Conservation (phyloP, 2,888 invertebrate genomes). For the Elmis aenea region DNA sequence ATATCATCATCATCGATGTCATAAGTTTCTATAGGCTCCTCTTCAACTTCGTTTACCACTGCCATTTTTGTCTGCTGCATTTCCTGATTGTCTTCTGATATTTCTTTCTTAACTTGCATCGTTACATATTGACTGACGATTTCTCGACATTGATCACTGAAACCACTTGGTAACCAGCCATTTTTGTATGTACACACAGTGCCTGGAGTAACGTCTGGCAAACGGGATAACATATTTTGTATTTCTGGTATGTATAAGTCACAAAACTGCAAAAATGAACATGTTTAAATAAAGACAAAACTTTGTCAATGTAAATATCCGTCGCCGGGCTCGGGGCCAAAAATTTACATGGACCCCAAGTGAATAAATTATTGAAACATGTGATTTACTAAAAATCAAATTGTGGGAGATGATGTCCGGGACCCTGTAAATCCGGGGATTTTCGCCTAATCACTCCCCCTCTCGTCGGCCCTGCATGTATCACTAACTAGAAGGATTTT, state of each 20-base stretch:
- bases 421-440: no score
- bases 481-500: no score
- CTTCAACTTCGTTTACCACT: constrained; percentile 14
- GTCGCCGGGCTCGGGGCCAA: no score
- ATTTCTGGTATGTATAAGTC: constrained; percentile 77
- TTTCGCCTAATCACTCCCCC: no score
- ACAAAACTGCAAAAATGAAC: constrained; percentile 62
- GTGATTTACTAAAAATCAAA: no score
- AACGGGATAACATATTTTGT: constrained; percentile 65
- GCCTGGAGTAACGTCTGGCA: constrained; percentile 56
- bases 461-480: no score
- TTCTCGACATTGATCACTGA: constrained; percentile 66
- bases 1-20: constrained; percentile 18
- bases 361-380: no score
- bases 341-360: no score
- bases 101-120: constrained; percentile 45
- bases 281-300: no score
- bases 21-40: constrained; percentile 19
- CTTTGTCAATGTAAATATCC: no score
- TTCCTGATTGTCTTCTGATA: constrained; percentile 43
- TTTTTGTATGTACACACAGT: constrained; percentile 65
- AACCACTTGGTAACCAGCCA: constrained; percentile 73
- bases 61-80: constrained; percentile 20
- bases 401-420: no score
- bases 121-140: constrained; percentile 64